These are phyloP conservation scores for Sarcophaga variegata DNA, from an alignment of 2,888 invertebrate genomes.

Conservation along the genomic window DNA sequence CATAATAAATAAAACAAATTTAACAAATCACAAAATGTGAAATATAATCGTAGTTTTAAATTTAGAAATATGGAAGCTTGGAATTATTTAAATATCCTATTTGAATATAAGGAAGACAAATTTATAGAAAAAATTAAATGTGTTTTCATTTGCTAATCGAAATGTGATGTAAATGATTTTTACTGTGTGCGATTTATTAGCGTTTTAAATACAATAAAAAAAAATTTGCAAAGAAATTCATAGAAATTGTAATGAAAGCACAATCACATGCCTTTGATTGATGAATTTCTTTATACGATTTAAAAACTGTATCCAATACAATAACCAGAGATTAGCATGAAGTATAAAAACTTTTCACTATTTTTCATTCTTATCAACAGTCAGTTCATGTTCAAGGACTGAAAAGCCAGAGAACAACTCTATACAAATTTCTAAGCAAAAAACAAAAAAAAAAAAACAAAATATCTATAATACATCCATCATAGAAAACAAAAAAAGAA, in stretches of 20 bases:
- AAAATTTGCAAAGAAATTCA: neutral
- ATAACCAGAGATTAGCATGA: neutral
- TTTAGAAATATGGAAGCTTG: too few relatives aligned
- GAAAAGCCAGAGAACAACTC: neutral
- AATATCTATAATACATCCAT: neutral
- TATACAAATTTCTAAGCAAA: neutral
- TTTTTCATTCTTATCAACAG: constrained; percentile 23
- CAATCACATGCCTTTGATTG: constrained; percentile 23
- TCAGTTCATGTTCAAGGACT: constrained; percentile 36
- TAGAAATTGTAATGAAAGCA: neutral
- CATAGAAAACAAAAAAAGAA: neutral
- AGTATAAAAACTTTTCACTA: constrained; percentile 7
- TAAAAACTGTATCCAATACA: constrained; percentile 6
- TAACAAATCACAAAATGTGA: neutral
- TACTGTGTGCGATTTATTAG: neutral
- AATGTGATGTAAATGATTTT: neutral
- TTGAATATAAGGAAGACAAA: too few relatives aligned
- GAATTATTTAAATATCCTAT: too few relatives aligned
- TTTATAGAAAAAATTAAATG: too few relatives aligned
- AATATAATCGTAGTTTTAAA: too few relatives aligned
- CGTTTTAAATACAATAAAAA: neutral
- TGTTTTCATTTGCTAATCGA: neutral
- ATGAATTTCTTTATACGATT: constrained; percentile 39
- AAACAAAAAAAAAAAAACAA: neutral
- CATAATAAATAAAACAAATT: constrained; percentile 6